Conservation (phyloP, 2,888 invertebrate species). For the Lasioglossum figueresi region DNA sequence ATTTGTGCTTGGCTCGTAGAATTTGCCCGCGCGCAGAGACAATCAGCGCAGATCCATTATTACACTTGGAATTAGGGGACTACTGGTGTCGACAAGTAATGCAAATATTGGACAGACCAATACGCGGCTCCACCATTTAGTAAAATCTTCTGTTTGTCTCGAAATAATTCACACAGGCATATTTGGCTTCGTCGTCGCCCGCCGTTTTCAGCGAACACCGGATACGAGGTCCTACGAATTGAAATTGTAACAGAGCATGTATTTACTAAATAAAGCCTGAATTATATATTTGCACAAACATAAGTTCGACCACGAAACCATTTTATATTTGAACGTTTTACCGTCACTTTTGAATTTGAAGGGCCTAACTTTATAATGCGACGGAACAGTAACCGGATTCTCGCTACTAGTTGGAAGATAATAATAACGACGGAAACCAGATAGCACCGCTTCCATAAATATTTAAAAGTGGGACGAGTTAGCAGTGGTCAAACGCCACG, state of each 20-base stretch:
- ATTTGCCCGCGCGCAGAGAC: not conserved
- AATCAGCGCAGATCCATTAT: not conserved
- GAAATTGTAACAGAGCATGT: not conserved
- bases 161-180: not conserved
- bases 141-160: constrained; percentile 1
- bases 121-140: not conserved
- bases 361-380: no score
- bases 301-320: not conserved
- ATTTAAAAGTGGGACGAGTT: not conserved
- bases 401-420: not conserved
- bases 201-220: not conserved
- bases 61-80: not conserved
- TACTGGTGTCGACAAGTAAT: not conserved
- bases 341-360: no score
- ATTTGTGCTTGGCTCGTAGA: not conserved
- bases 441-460: not conserved
- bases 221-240: not conserved
- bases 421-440: not conserved
- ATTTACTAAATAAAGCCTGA: not conserved
- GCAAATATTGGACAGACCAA: constrained; percentile 3
- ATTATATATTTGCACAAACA: not conserved
- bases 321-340: not conserved
- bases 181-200: not conserved
- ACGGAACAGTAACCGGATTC: not conserved
- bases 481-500: not conserved